Evolutionary conservation across 2,888 invertebrate genomes (phyloP), one percentile per base, ranked within the genome.

Genomic region (Drosophila anceps): DNA sequence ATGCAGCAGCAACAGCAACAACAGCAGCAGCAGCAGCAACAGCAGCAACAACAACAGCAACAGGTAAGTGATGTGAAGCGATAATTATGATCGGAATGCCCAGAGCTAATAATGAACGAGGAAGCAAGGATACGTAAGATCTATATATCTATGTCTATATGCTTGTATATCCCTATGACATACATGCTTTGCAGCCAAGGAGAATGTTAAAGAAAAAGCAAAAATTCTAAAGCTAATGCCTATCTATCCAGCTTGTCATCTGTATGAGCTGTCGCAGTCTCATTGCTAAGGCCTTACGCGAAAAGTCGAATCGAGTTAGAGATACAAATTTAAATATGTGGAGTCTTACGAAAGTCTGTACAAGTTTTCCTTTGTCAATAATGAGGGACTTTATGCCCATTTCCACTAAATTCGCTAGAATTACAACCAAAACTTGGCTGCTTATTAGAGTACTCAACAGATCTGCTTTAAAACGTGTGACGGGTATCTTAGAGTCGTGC

Each of bases 1-100:
- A 71, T 91, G 48, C 92, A 92, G 57, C 92, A 91, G n/a, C 92
- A 91, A 43, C 90, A 90, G 4, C 73, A 72, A 1, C 69, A 72
- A 7, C 72, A 72, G 3, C 72, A 73, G 4, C 70, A 72, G 9
- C 73, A 73, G 6, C 44, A 44, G 15, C 44, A 33, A 33, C 60
- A 57, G 4, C 62, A 76, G 44, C 73, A 77, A n/a, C 44, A 44
- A 8, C 44, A 33, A 33, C 60, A 57, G 4, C 62, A 76, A 48
- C 73, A 77, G 79, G 75, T 75, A 71, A 75, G 66, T 72, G 15
- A 13, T 50, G 24, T 50, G 20, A 27, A 7, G 20, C 6, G 15
- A 9, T 8, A 15, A 27, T 10, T 10, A 8, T 4, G 53, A 50
- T 50, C 18, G 50, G 1, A 31, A 7, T 7, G 31, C 27, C 46